These are phyloP conservation scores for Phyllostomus discolor DNA, from an alignment of 2,113 vertebrate genomes.

Conservation along the genomic window DNA sequence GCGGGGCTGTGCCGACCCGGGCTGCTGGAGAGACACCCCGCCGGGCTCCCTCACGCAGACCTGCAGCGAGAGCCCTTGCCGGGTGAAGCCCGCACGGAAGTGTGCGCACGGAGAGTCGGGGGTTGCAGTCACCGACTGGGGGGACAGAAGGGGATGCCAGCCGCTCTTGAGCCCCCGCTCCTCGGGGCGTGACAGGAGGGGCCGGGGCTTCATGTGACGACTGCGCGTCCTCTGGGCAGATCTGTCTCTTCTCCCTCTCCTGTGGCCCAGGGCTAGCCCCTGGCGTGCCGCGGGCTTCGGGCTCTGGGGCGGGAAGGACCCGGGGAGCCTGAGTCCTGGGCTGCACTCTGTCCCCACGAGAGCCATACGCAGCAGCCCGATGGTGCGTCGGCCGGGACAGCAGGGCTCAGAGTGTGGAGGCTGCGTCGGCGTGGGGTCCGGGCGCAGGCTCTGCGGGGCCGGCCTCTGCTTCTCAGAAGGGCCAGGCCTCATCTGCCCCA, in stretches of 20 bases:
- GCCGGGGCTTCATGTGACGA: too few species aligned
- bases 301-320: neutral
- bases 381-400: rapidly evolving
- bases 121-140: too few species aligned
- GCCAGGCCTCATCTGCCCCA: neutral
- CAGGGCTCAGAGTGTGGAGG: neutral
- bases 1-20: rapidly evolving
- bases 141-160: neutral
- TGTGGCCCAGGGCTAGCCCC: rapidly evolving
- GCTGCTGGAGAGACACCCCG: rapidly evolving
- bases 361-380: neutral
- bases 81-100: neutral
- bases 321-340: rapidly evolving
- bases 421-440: rapidly evolving
- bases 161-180: rapidly evolving
- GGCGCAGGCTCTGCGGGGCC: too few species aligned
- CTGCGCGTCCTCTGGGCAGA: neutral
- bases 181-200: neutral
- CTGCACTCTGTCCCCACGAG: rapidly evolving
- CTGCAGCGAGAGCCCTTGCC: neutral
- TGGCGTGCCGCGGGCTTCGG: too few species aligned
- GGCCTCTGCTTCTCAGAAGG: neutral
- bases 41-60: neutral
- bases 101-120: rapidly evolving
- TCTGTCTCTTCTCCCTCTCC: neutral